phyloP scores from a whole-genome alignment of 2,797 vertebrate genomes.

The Rhabdomys pumilio region DNA sequence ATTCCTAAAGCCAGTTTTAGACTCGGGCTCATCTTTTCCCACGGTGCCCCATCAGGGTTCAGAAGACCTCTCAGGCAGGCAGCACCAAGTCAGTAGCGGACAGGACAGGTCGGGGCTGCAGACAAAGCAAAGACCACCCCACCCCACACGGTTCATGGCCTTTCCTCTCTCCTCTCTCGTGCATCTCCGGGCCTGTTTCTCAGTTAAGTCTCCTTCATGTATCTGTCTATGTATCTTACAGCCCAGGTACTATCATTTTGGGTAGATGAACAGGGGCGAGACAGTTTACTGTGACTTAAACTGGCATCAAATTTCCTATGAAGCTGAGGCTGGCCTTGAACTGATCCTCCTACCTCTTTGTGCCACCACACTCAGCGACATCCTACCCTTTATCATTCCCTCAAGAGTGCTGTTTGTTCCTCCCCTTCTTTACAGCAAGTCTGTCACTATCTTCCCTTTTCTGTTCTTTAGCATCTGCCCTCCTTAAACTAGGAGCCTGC shows the following conservation, averaged over 20 bases:
- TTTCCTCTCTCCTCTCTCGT: fast-evolving
- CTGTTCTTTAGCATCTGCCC: neutral
- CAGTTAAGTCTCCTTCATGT: neutral
- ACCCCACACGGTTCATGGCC: no score
- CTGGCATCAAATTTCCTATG: neutral
- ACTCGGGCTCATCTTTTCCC: neutral
- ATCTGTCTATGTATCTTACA: neutral
- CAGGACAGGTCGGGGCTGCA: neutral
- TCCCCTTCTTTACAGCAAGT: neutral
- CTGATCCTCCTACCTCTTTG: neutral
- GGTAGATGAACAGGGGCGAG: neutral
- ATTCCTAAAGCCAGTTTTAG: neutral
- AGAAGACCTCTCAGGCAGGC: neutral
- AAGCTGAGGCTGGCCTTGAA: neutral
- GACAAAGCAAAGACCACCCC: neutral
- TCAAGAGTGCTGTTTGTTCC: neutral
- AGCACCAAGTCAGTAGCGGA: no score
- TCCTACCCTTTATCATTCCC: no score
- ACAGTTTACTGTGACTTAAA: neutral
- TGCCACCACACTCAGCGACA: neutral
- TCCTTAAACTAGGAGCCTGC: neutral
- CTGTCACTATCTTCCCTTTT: neutral
- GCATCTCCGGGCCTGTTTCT: neutral
- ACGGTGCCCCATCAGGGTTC: no score
- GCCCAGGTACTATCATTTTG: neutral